Evolutionary conservation across 2,888 invertebrate genomes (phyloP).

Genomic region (Bimastos eiseni): DNA sequence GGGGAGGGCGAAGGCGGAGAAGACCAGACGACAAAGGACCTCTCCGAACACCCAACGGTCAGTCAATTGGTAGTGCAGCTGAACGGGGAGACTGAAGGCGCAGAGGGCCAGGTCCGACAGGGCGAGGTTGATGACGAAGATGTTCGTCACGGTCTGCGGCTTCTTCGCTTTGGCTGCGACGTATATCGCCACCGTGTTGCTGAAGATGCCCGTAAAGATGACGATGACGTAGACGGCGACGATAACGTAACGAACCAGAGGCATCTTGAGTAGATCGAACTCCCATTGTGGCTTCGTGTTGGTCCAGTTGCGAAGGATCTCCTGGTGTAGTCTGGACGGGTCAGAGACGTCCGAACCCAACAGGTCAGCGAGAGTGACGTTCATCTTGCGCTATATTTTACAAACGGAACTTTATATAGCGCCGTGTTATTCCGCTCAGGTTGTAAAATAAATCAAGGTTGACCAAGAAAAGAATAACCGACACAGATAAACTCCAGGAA

Average conservation of each 20-base stretch:
- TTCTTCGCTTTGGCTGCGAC: slow-evolving; percentile 52
- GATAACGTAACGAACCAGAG: slow-evolving; percentile 28
- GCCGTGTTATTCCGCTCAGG: neutral
- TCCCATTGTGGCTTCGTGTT: neutral
- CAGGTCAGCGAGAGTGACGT: neutral
- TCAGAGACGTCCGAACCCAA: neutral
- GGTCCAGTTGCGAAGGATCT: slow-evolving; percentile 20
- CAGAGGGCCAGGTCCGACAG: slow-evolving; percentile 57
- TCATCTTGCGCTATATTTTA: neutral
- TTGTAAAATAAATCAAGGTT: neutral
- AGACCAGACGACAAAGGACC: slow-evolving; percentile 54
- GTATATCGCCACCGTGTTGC: slow-evolving; percentile 55
- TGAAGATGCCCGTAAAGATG: slow-evolving; percentile 50
- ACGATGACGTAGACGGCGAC: slow-evolving; percentile 33
- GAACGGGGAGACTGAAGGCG: slow-evolving; percentile 58
- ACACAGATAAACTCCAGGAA: too few relatives aligned
- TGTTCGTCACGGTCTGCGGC: slow-evolving; percentile 57
- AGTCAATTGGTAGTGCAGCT: slow-evolving; percentile 58
- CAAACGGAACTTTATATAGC: neutral
- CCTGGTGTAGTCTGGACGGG: neutral
- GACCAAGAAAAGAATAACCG: too few relatives aligned
- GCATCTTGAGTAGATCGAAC: slow-evolving; percentile 27
- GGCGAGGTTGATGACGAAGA: slow-evolving; percentile 58
- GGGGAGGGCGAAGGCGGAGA: slow-evolving; percentile 58
- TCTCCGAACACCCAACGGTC: slow-evolving; percentile 58